A percentile compares a stretch with the other conserved stretches of the same genome.
Conservation (phyloP, 2,797 vertebrate species). For the Microtus agrestis region DNA sequence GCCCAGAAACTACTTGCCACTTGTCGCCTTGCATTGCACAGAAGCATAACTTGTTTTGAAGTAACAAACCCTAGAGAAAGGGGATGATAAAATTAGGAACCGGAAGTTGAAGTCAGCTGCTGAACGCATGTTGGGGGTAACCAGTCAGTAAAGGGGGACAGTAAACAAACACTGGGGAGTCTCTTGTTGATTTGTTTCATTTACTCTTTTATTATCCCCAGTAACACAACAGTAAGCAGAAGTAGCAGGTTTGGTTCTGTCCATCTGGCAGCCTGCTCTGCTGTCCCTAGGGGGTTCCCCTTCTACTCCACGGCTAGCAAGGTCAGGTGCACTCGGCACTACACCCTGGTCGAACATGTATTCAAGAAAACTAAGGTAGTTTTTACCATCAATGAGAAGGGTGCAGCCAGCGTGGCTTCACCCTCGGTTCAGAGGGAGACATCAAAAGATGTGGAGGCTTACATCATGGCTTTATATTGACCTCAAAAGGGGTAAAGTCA, state of each 20-base stretch:
- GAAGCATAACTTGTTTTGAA: slow-evolving; percentile 34
- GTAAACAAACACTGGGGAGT: neutral
- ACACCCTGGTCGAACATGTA: neutral
- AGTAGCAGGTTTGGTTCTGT: neutral
- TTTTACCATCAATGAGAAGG: slow-evolving; percentile 26
- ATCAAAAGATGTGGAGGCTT: neutral
- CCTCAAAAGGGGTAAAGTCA: neutral
- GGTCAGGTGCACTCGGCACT: neutral
- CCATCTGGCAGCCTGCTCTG: neutral
- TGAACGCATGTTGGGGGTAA: neutral
- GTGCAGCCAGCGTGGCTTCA: neutral
- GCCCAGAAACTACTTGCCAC: neutral
- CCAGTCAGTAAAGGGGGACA: neutral
- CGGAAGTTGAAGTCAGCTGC: neutral
- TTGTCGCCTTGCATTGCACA: neutral
- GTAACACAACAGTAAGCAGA: neutral
- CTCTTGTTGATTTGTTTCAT: neutral
- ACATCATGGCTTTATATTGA: neutral
- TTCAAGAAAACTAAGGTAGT: slow-evolving; percentile 3
- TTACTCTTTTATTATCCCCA: neutral
- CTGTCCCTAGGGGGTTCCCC: slow-evolving; percentile 20
- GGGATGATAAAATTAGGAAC: neutral
- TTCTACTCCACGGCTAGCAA: slow-evolving; percentile 48
- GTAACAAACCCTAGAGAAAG: neutral
- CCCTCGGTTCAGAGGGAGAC: neutral